These are phyloP conservation scores for Corapipo altera DNA, from an alignment of 2,113 vertebrate genomes.

Conservation along the genomic window DNA sequence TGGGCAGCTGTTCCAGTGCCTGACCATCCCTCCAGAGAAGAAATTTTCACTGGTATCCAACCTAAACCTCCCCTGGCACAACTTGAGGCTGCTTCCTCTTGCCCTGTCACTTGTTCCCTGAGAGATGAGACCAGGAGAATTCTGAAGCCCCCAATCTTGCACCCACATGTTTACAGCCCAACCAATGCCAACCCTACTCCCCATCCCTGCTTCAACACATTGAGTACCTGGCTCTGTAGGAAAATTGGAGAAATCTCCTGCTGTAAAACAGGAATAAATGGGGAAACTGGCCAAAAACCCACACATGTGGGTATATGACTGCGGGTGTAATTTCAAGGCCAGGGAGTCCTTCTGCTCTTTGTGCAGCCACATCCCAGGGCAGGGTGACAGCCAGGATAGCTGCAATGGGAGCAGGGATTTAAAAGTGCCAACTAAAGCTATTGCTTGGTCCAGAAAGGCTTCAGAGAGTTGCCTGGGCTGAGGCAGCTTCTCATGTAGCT, in stretches of 20 bases:
- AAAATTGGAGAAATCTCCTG: background rate
- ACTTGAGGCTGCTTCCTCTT: accelerated
- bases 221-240: background rate
- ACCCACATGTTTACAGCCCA: background rate
- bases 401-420: background rate
- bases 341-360: accelerated
- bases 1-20: background rate
- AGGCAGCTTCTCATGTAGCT: background rate
- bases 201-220: accelerated
- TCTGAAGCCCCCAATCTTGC: background rate
- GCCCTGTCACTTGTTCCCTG: background rate
- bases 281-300: background rate
- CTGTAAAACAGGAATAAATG: background rate
- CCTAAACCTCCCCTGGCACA: background rate
- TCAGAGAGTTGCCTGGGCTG: background rate
- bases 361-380: background rate
- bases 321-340: background rate
- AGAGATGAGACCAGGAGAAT: background rate
- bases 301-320: accelerated
- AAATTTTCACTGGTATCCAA: no score
- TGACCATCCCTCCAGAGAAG: background rate
- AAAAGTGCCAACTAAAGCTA: background rate
- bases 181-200: background rate
- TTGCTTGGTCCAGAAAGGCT: background rate
- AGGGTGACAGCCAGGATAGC: background rate